Percentiles rank a stretch among this genome's conserved stretches.
These are phyloP conservation scores for Drosophila demipolita DNA, from an alignment of 2,888 invertebrate species.

Conservation along the genomic window DNA sequence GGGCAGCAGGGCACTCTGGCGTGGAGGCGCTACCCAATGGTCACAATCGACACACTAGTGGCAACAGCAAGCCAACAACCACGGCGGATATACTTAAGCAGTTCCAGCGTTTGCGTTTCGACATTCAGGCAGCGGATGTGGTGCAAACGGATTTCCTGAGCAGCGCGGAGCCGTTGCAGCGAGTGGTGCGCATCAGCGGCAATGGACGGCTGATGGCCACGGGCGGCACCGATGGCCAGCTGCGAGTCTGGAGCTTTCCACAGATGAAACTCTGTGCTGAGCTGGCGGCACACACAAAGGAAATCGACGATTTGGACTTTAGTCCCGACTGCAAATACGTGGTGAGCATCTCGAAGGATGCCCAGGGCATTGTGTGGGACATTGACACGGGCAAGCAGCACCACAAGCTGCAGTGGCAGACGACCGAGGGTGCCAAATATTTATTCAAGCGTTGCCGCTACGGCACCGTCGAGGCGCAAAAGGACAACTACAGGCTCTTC, in stretches of 20 bases:
- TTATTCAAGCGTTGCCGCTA: conserved; percentile 93
- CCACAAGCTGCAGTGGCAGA: conserved; percentile 90
- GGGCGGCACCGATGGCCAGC: conserved; percentile 94
- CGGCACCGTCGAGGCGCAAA: conserved; percentile 89
- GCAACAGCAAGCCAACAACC: conserved; percentile 17
- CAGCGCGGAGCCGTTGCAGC: conserved; percentile 91
- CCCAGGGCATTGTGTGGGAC: conserved; percentile 93
- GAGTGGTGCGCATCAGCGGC: conserved; percentile 92
- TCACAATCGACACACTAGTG: conserved; percentile 37
- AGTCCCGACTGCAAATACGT: conserved; percentile 91
- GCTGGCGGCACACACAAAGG: conserved; percentile 93
- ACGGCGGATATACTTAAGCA: conserved; percentile 72
- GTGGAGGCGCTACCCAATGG: conserved; percentile 83
- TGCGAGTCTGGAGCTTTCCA: conserved; percentile 96
- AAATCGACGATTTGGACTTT: conserved; percentile 97
- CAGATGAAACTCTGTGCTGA: conserved; percentile 89
- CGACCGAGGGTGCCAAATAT: conserved; percentile 92
- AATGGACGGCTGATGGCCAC: conserved; percentile 94
- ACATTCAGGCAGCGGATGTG: conserved; percentile 91
- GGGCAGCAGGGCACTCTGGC: conserved; percentile 69
- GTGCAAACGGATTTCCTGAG: conserved; percentile 93
- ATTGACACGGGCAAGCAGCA: conserved; percentile 87
- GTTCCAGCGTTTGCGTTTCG: conserved; percentile 89
- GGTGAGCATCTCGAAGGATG: conserved; percentile 95
- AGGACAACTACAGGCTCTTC: conserved; percentile 89